Conservation (phyloP, 2,797 vertebrate species). For the Centropyge bicolor region DNA sequence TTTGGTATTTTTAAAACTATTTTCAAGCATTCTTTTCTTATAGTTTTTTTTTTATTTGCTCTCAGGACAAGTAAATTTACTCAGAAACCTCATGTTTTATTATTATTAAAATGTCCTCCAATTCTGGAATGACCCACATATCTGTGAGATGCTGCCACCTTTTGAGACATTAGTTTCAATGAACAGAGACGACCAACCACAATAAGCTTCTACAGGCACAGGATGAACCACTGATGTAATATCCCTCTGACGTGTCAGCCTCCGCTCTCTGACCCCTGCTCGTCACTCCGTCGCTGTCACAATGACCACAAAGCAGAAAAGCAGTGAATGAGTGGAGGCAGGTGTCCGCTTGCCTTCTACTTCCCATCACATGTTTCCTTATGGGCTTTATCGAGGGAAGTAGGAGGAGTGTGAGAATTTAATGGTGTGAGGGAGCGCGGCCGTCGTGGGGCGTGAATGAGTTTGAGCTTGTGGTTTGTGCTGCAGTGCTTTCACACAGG, state of each 20-base stretch:
- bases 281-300: conserved; percentile 25
- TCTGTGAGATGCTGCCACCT: background rate
- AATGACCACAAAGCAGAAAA: conserved; percentile 5
- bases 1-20: no score
- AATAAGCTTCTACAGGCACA: background rate
- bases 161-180: background rate
- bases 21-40: no score
- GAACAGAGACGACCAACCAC: background rate
- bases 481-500: conserved; percentile 75
- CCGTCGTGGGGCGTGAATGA: conserved; percentile 56
- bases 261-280: conserved; percentile 32
- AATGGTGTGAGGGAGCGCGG: conserved; percentile 61
- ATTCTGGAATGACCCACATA: no score
- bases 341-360: conserved; percentile 44
- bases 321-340: conserved; percentile 20
- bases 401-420: conserved; percentile 69
- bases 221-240: conserved; percentile 15
- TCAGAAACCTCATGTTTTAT: no score
- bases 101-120: no score
- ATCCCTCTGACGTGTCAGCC: background rate
- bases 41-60: no score
- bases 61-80: no score
- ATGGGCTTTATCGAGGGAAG: conserved; percentile 28
- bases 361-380: conserved; percentile 39
- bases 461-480: conserved; percentile 49